Evolutionary conservation across 2,797 vertebrate genomes (phyloP), one percentile per base, ranked within the genome.

Genomic region (Aratinga solstitialis): DNA sequence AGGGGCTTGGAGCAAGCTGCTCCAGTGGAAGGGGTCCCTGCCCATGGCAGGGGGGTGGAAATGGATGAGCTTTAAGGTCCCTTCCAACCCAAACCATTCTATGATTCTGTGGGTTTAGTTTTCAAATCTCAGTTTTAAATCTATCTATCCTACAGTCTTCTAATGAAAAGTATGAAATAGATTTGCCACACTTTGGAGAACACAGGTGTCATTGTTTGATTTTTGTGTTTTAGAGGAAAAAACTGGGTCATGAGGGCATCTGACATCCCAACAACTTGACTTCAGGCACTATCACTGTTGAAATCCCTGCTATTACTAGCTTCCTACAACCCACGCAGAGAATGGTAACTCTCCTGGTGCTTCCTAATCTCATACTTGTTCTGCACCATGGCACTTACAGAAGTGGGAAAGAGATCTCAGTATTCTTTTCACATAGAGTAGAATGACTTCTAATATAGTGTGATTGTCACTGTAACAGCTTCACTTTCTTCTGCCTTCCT

Each of bases 391-490:
- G 85, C 29, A 13, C 69, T 13, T 43, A 13, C 0, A 32, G 23
- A 50, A 48, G 40, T 68, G 74, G 74, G 85, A 77, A 81, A 87
- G 69, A 62, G 58, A 80, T 36, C 59, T 56, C 24, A 4, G 5
- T 13, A 5, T 81, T 92, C 85, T 89, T 42, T 51, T 73, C 93
- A 59, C 63, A 9, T 20, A 0, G 85, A 91, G 72, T 4, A 71
- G 63, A 78, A 78, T 48, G 81, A 65, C 89, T 65, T 89, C 68
- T 89, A 89, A 71, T 73, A 80, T 74, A 85, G 69, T 4, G 23
- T 38, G 67, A 67, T n/a, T 94, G 87, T 67, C 68, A 69, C 80
- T 38, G 1, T 8, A 63, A 32, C 67, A 82, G 71, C 87, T 79
- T 69, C 50, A 1, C 76, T 38, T 8, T 47, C 87, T 87, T 66